Conservation (phyloP, 23 tunicate genomes). For the Ciona savignyi region DNA sequence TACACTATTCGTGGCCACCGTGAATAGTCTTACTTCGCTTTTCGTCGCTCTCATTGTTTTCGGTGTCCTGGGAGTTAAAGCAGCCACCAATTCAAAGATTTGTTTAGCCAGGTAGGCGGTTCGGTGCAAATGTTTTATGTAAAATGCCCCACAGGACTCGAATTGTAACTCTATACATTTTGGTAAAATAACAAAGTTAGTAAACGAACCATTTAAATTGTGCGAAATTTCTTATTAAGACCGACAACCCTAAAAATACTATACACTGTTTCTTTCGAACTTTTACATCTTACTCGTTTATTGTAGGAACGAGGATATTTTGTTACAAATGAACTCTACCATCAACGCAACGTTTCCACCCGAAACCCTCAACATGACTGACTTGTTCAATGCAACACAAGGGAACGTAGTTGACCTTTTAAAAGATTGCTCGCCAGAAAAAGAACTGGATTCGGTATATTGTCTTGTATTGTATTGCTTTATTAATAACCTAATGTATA, state of each 20-base stretch:
- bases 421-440: background rate
- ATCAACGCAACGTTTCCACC: background rate
- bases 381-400: background rate
- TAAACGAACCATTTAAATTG: background rate
- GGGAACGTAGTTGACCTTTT: background rate
- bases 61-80: constrained; percentile 1
- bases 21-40: background rate
- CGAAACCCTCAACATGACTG: background rate
- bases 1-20: background rate
- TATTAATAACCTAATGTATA: background rate
- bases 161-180: background rate
- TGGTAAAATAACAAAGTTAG: background rate
- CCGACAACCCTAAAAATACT: background rate
- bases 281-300: background rate
- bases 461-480: background rate
- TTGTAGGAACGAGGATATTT: background rate
- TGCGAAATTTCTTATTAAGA: background rate
- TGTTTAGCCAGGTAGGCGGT: background rate
- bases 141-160: background rate
- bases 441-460: background rate
- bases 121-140: background rate
- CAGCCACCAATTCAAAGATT: background rate
- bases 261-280: background rate
- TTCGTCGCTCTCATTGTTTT: constrained; percentile 1
- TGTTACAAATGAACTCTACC: background rate